A percentile compares a stretch with the other conserved stretches of the same genome.
phyloP scores from a whole-genome alignment of 2,113 vertebrate species.

The Rafetus swinhoei region DNA sequence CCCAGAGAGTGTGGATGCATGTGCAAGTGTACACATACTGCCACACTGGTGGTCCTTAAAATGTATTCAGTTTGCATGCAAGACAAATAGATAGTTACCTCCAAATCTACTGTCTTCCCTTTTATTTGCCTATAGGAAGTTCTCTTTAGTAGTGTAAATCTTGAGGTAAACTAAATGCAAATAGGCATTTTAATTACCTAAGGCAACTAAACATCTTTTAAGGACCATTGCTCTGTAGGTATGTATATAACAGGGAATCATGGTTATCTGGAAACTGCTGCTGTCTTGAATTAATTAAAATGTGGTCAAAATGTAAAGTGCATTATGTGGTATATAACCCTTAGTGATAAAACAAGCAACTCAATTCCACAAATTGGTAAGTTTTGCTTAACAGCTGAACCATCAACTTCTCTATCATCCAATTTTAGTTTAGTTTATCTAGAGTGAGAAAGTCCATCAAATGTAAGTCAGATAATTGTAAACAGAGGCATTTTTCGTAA shows the following conservation, averaged over 20 bases:
- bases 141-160: not conserved
- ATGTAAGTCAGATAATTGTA: constrained; percentile 65
- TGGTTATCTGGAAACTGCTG: constrained; percentile 32
- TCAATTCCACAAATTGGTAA: constrained; percentile 52
- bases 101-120: not conserved
- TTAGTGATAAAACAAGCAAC: constrained; percentile 67
- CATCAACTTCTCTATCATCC: constrained; percentile 30
- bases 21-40: not conserved
- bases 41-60: not conserved
- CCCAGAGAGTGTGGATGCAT: not conserved
- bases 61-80: not conserved
- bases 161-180: not conserved
- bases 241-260: constrained; percentile 45
- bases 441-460: constrained; percentile 58
- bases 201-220: constrained; percentile 11
- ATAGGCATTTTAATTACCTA: constrained; percentile 8
- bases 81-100: not conserved
- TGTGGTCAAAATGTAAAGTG: constrained; percentile 80
- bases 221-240: not conserved
- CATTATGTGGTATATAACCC: constrained; percentile 66
- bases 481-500: constrained; percentile 48
- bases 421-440: constrained; percentile 48
- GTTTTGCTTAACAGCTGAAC: constrained; percentile 62
- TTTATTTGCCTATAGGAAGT: not conserved
- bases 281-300: constrained; percentile 64